These are phyloP conservation scores for Elymnias hypermnestra DNA, from an alignment of 1,140 invertebrate species.

Conservation along the genomic window DNA sequence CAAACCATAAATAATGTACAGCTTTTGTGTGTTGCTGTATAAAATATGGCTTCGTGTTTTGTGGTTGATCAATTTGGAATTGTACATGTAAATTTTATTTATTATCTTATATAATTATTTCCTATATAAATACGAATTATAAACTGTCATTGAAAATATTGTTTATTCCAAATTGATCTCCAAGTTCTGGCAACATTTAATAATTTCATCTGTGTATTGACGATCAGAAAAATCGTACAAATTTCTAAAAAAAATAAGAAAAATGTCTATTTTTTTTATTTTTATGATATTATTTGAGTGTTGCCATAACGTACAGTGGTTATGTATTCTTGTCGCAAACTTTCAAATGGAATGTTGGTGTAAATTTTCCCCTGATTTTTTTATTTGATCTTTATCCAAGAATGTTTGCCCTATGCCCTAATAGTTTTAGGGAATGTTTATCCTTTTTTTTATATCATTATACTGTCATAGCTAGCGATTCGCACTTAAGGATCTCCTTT, in stretches of 20 bases:
- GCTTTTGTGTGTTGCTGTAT: conserved; percentile 62
- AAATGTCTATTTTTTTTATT: no score
- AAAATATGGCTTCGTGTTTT: conserved; percentile 37
- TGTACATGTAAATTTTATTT: conserved; percentile 53
- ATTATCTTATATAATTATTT: conserved; percentile 47
- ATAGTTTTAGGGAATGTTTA: conserved; percentile 66
- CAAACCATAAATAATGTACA: conserved; percentile 55
- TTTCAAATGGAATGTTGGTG: conserved; percentile 77
- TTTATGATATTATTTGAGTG: conserved; percentile 30
- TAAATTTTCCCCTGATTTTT: conserved; percentile 59
- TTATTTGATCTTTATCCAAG: conserved; percentile 46
- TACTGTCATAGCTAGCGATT: conserved; percentile 60
- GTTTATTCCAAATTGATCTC: conserved; percentile 69
- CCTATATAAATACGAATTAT: background rate
- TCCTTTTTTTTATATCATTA: conserved; percentile 43
- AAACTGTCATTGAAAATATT: conserved; percentile 18
- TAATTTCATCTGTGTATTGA: background rate
- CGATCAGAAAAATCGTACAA: no score
- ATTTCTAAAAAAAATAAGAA: no score
- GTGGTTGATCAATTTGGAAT: conserved; percentile 72
- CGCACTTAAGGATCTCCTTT: conserved; percentile 56
- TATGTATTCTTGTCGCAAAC: conserved; percentile 43
- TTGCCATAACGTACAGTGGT: conserved; percentile 55
- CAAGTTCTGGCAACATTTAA: conserved; percentile 58
- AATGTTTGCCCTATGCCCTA: conserved; percentile 50